Base-by-base conservation (phyloP, 2,113 vertebrate genomes). In the Marcusenius ussheri region DNA sequence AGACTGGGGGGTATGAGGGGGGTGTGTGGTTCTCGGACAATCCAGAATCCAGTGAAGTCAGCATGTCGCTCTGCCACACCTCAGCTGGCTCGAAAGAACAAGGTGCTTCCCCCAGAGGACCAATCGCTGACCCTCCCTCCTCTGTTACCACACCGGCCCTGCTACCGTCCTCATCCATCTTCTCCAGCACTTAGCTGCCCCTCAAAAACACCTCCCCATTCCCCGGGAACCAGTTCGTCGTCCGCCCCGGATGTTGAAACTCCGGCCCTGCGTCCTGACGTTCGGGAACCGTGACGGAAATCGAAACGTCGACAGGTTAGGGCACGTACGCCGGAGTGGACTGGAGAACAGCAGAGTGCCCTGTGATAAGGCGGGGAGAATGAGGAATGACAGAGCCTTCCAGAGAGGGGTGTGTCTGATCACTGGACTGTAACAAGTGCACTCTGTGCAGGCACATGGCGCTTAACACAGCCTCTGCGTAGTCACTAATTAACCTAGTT, bases 21-120 rank as follows among this genome's bases (percentile, higher is more conserved):
- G 17, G 7, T 7, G 56, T 24, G 19, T 9, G 7, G 35, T 24
- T 42, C 53, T 85, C 47, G 1, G 11, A 83, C 62, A 51, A n/a
- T 49, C 27, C 3, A 77, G 31, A 77, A 77, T 39, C 31, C 70
- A 19, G 31, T 66, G 51, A 24, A 27, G 45, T 53, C 47, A 4
- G 35, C 13, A 4, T 77, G 89, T 17, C n/a, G 5, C 46, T 10
- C 66, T 9, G 47, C 4, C 5, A 66, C 27, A 88, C 85, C 66
- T 21, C 85, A 10, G 47, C 62, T 88, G 84, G 47, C 85, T 80
- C 27, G 6, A 88, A 80, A 7, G 45, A 17, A 70, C 92, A 89
- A 91, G 91, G 62, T 9, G 90, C 89, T 31, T 87, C 92, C 91
- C 89, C 89, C 92, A 83, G 87, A 58, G 91, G 89, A 42, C 51